Percentiles rank a stretch among this genome's conserved stretches.
Evolutionary conservation across 1,140 invertebrate species (phyloP).

Genomic region (silkworm (Bombyx mori)): DNA sequence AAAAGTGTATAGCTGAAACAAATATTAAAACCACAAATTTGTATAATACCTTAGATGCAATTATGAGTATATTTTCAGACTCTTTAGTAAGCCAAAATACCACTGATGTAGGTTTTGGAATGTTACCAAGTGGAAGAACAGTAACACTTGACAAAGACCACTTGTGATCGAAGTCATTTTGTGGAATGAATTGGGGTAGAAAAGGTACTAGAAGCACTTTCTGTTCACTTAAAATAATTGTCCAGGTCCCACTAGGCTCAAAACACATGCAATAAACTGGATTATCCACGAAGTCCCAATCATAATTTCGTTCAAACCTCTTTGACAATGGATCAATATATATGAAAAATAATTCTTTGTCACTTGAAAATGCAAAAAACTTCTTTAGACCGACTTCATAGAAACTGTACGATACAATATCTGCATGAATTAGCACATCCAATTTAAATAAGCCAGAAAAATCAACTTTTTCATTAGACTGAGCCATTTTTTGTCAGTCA

Average conservation of each 20-base stretch:
- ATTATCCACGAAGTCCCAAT: conserved; percentile 62
- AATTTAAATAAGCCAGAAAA: conserved; percentile 51
- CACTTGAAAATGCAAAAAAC: conserved; percentile 50
- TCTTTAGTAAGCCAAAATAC: conserved; percentile 64
- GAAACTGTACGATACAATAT: conserved; percentile 50
- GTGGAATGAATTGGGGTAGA: conserved; percentile 49
- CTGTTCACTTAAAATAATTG: conserved; percentile 53
- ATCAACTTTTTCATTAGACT: conserved; percentile 22
- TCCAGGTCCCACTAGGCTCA: conserved; percentile 63
- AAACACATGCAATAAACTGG: conserved; percentile 61
- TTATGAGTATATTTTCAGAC: conserved; percentile 57
- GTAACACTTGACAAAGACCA: conserved; percentile 60
- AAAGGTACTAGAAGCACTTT: conserved; percentile 56
- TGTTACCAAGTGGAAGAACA: conserved; percentile 41
- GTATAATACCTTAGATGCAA: conserved; percentile 46
- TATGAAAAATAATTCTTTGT: conserved; percentile 54
- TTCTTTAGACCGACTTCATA: conserved; percentile 62
- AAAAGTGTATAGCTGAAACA: too few relatives aligned
- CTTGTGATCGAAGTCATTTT: conserved; percentile 56
- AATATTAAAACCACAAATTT: too few relatives aligned
- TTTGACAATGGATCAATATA: conserved; percentile 50
- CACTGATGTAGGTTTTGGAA: conserved; percentile 43
- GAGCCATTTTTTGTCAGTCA: conserved; percentile 8
- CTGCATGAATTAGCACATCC: conserved; percentile 51
- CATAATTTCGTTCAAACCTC: conserved; percentile 48